Base-by-base conservation (phyloP, 2,888 invertebrate species). In the Coecobrya sp. region DNA sequence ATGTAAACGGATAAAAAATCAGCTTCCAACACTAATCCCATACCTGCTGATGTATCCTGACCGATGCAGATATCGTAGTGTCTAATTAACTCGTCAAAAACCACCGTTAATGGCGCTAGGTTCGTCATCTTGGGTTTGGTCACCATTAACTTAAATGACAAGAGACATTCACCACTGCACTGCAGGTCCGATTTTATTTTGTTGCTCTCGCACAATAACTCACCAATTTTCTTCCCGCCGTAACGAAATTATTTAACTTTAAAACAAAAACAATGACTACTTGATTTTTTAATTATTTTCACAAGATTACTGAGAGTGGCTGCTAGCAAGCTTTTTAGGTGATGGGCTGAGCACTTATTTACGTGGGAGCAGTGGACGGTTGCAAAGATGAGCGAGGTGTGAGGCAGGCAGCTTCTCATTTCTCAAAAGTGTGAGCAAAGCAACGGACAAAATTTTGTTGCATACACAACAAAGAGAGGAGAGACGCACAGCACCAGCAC, bases 41-140 rank as follows among this genome's bases (percentile, higher is more conserved):
- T 94, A 96, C 96, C 96, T 95, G 95, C 93, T 94, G 96, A 96
- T 89, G 95, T 95, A 93, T 95, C 95, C 45, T 95, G 95, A 22
- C 95, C 95, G 36, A 95, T 95, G 11, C 96, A 94, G 88, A 96
- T 95, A 70, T 95, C 95, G 25, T 95, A 95, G 93, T 96, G 95
- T 42, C 96, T 95, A 91, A 95, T 95, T 62, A 96, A 93, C 86
- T 96, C 96, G 94, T 96, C 96, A 95, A 95, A 96, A 25, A 95
- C 95, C 4, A 76, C 0, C 25, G 87, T 55, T 13, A 88, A 52
- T 22, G 91, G 91, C 10, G 25, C 13, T 59, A 76, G 19, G 13
- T 11, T 82, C 22, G 82, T 27, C 89, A 89, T 84, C 30, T 42
- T 65, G 25, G 30, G 2, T 36, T 30, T 0, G 2, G 52, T 19